Base-by-base conservation (phyloP, 2,113 vertebrate species). In the Colaptes auratus region DNA sequence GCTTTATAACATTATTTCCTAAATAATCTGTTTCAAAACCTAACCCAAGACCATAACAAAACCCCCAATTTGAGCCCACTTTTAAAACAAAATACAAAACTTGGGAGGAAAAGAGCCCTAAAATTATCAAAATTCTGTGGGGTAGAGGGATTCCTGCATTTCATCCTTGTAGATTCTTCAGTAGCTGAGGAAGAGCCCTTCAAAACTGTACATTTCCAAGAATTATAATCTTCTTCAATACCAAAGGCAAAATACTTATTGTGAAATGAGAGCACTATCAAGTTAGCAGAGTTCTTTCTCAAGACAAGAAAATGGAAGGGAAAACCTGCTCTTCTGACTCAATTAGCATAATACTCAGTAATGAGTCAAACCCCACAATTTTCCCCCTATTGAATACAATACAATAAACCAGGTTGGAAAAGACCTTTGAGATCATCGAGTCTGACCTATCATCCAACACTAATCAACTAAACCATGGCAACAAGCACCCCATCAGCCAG, bases 211-310 rank as follows among this genome's bases (percentile, higher is more conserved):
- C 12, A 53, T 61, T 95, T 91, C 66, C 74, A 91, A 86, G 50
- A 88, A 81, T 10, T 81, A 42, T 60, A 7, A 44, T 39, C 30
- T 59, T 80, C 20, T 75, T 39, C 67, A 92, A 35, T 0, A 77
- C 31, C 48, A 86, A 91, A 93, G 36, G 7, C 16, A 91, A 86
- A 83, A 31, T 3, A 46, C 31, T 66, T 85, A 20, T 20, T 91
- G 73, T 83, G 23, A 83, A 91, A 96, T 42, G 5, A 92, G 65
- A 89, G 70, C n/a, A 69, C 63, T 23, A 48, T 46, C 93, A 86
- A 88, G 9, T 64, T 86, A 27, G 79, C 69, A 90, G 52, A 2
- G 56, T 28, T 36, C 70, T 67, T 65, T 81, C 44, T 64, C 28
- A 6, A 67, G 64, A 89, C 58, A 17, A 90, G 30, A 93, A 93